phyloP scores from a whole-genome alignment of 1,140 invertebrate genomes.

The Drosophila littoralis region DNA sequence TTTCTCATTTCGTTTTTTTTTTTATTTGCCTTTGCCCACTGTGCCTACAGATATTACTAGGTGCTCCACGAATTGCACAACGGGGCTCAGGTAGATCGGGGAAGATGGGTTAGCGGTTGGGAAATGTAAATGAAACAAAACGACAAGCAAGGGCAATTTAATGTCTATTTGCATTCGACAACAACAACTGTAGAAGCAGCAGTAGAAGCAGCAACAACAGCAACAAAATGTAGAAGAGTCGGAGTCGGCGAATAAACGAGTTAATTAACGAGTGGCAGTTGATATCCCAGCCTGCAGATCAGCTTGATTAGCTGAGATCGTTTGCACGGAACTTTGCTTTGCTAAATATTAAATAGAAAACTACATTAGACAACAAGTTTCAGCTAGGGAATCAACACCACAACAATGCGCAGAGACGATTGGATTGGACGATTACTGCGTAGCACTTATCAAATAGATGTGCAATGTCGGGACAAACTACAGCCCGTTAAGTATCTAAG shows the following conservation, averaged over 20 bases:
- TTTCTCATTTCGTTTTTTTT: conserved; percentile 57
- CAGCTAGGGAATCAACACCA: background rate
- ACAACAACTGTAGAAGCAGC: conserved; percentile 41
- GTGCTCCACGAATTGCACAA: conserved; percentile 62
- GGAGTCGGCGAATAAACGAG: conserved; percentile 59
- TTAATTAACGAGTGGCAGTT: conserved; percentile 53
- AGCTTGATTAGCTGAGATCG: conserved; percentile 57
- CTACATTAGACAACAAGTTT: background rate
- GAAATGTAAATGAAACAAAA: conserved; percentile 76
- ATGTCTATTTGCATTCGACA: conserved; percentile 77
- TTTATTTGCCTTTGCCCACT: conserved; percentile 29
- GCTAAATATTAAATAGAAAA: background rate
- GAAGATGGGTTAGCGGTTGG: conserved; percentile 25
- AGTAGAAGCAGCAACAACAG: conserved; percentile 8
- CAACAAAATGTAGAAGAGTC: conserved; percentile 70
- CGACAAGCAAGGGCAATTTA: conserved; percentile 77
- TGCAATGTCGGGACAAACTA: no score
- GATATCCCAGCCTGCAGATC: background rate
- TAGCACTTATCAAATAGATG: background rate
- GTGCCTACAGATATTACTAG: conserved; percentile 41
- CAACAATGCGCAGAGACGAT: background rate
- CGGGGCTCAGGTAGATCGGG: conserved; percentile 10
- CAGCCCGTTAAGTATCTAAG: no score
- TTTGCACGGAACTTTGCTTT: conserved; percentile 19
- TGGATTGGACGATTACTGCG: no score